A percentile compares a stretch with the other conserved stretches of the same genome.
These are phyloP conservation scores for Chydorus sphaericus DNA, from an alignment of 2,888 invertebrate species.

Conservation along the genomic window DNA sequence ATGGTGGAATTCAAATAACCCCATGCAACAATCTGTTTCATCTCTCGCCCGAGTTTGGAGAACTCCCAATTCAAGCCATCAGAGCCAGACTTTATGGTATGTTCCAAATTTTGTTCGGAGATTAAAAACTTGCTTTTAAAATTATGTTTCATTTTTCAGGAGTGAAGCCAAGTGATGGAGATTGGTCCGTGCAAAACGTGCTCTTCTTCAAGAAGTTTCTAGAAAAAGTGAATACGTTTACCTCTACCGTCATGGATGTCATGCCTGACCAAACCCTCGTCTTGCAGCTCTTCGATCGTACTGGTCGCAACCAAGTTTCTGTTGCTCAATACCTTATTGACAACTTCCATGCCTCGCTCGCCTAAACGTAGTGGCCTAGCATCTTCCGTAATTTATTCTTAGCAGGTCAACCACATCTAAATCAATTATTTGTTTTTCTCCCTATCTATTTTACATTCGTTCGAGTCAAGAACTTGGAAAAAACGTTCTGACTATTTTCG, in stretches of 20 bases:
- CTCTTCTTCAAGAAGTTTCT: conserved; percentile 7
- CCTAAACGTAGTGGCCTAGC: too few relatives aligned
- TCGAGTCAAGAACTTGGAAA: too few relatives aligned
- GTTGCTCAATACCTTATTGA: not conserved
- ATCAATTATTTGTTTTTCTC: too few relatives aligned
- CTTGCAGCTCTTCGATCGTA: not conserved
- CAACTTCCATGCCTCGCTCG: not conserved
- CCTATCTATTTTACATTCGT: too few relatives aligned
- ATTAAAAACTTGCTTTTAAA: not conserved
- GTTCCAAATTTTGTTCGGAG: not conserved
- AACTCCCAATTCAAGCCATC: conserved; percentile 4
- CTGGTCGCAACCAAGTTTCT: not conserved
- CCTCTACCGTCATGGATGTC: not conserved
- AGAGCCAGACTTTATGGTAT: conserved; percentile 2
- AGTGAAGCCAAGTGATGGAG: not conserved
- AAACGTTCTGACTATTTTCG: too few relatives aligned
- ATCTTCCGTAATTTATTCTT: too few relatives aligned
- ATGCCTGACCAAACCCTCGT: not conserved
- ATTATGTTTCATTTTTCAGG: not conserved
- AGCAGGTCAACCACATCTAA: too few relatives aligned
- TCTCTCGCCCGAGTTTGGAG: not conserved
- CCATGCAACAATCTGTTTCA: not conserved
- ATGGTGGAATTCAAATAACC: not conserved
- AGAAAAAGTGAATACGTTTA: not conserved
- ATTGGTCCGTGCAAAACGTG: conserved; percentile 1